A percentile compares a stretch with the other conserved stretches of the same genome.
These are phyloP conservation scores for Hetaerina titia DNA, from an alignment of 2,888 invertebrate genomes.

Conservation along the genomic window DNA sequence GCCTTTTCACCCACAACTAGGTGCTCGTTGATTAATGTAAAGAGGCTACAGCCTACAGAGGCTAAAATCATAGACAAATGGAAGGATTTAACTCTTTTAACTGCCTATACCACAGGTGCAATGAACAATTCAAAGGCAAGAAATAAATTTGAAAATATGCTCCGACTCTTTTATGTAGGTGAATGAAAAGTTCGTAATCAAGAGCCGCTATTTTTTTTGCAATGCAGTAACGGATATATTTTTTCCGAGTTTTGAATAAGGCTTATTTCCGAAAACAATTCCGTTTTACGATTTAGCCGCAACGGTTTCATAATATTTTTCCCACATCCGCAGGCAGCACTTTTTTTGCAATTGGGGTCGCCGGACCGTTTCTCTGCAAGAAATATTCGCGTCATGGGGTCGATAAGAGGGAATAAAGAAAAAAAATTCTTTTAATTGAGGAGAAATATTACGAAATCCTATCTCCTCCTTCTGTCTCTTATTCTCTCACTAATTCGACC, in stretches of 20 bases:
- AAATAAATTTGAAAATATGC: too few relatives aligned
- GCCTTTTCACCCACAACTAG: too few relatives aligned
- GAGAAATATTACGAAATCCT: background rate
- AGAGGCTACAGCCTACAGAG: too few relatives aligned
- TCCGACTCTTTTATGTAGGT: too few relatives aligned
- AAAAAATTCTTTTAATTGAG: conserved; percentile 10
- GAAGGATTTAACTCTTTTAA: too few relatives aligned
- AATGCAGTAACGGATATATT: background rate
- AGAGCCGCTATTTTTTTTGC: background rate
- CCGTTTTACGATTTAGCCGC: background rate
- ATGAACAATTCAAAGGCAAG: too few relatives aligned
- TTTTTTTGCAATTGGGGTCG: background rate
- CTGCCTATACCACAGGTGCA: too few relatives aligned
- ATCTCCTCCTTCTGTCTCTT: background rate
- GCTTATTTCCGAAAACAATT: background rate
- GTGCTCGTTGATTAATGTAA: too few relatives aligned
- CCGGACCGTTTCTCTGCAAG: background rate
- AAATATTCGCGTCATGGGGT: background rate
- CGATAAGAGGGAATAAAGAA: background rate
- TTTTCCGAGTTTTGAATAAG: background rate
- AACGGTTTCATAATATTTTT: background rate
- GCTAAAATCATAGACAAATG: too few relatives aligned
- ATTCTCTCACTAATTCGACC: background rate
- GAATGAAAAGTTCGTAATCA: background rate
- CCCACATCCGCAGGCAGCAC: background rate